Base-by-base conservation (phyloP, 2,797 vertebrate species). In the Streptopelia turtur region DNA sequence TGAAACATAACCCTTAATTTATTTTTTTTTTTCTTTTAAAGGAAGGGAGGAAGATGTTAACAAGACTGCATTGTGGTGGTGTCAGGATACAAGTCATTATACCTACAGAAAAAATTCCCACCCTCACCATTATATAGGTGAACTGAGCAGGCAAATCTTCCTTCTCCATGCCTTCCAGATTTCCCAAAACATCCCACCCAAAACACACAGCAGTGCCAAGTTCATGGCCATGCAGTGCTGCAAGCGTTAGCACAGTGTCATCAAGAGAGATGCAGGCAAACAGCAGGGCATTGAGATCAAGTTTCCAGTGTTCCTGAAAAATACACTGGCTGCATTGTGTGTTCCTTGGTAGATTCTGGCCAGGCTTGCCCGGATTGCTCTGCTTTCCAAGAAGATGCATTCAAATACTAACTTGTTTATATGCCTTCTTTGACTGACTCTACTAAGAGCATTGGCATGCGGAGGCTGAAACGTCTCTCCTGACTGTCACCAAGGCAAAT, bases 361-460 rank as follows among this genome's bases (percentile, higher is more conserved):
- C 85, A 97, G 82, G 27, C 45, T 84, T 76, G 61, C 77, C 55
- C 66, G 75, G 52, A 80, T 72, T 66, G 11, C 28, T 89, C 69
- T 43, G 76, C 83, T 97, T 97, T 97, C 84, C 94, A 96, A 91
- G 87, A 95, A 93, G 59, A 4, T 93, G 68, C 64, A 81, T 94
- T 94, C 90, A 93, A 93, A 87, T 83, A 71, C 25, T 74, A 79
- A 72, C 47, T 79, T 90, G 47, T 89, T 96, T 76, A 61, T 55
- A 53, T 16, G 60, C 47, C 63, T 87, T 83, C 71, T 95, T 92
- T 91, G 88, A 93, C 90, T 80, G 76, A 93, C 50, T 79, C 47
- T 72, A 55, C 37, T 87, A 92, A 95, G 81, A 13, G 59, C 60
- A 75, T 63, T 43, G 63, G 49, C 41, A 64, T 45, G 18, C 18